Conservation (phyloP, 2,113 vertebrate species). For the Anoplopoma fimbria region DNA sequence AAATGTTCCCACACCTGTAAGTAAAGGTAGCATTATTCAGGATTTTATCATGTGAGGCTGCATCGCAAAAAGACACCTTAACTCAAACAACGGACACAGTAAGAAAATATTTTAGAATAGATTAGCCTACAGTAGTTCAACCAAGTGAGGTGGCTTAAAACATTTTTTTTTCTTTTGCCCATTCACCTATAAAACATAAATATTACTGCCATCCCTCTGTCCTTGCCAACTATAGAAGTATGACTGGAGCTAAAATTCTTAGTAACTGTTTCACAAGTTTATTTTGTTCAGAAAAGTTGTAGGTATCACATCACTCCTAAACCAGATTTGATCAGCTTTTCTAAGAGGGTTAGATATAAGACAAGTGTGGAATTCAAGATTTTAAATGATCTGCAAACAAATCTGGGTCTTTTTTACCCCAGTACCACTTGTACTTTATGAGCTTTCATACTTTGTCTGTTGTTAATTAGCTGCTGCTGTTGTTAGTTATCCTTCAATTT, state of each 20-base stretch:
- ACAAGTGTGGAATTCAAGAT: neutral
- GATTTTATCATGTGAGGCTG: neutral
- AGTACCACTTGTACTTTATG: neutral
- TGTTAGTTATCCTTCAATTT: constrained; percentile 27
- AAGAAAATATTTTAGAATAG: neutral
- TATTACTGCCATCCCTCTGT: neutral
- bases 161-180: neutral
- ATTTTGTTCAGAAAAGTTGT: neutral
- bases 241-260: neutral
- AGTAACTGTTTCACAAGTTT: neutral
- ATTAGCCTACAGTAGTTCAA: neutral
- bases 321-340: neutral
- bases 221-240: neutral
- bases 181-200: neutral
- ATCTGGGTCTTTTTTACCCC: neutral
- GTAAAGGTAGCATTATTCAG: constrained; percentile 17
- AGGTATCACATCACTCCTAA: neutral
- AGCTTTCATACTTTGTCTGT: neutral
- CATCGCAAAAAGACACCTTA: neutral
- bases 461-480: neutral
- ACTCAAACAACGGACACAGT: neutral
- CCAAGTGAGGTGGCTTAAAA: neutral
- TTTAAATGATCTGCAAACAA: neutral
- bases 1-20: neutral
- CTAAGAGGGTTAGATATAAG: neutral